These are phyloP conservation scores for Montipora capricornis DNA, from an alignment of 64 coral and sea anemone genomes.

Conservation along the genomic window DNA sequence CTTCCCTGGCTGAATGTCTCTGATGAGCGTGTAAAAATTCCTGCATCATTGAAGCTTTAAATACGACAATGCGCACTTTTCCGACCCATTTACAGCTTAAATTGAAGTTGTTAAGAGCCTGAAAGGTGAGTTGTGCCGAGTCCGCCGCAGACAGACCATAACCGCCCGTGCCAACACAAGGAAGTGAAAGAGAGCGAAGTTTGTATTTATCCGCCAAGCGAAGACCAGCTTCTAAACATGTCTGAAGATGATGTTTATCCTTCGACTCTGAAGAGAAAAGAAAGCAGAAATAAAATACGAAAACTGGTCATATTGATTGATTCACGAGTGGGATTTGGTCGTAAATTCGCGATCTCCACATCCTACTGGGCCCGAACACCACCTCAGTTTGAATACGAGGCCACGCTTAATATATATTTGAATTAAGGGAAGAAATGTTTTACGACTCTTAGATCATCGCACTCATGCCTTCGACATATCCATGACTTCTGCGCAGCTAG, in stretches of 20 bases:
- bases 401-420: no score
- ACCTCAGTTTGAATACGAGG: no score
- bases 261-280: background rate
- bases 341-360: no score
- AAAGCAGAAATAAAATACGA: background rate
- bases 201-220: constrained; percentile 28
- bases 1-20: background rate
- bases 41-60: constrained; percentile 51
- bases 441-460: no score
- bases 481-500: no score
- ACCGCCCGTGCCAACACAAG: constrained; percentile 37
- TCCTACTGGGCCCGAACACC: no score
- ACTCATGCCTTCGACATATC: no score
- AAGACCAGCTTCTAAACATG: constrained; percentile 65
- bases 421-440: no score
- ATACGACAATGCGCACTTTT: constrained; percentile 61
- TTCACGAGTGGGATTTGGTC: no score
- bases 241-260: constrained; percentile 14
- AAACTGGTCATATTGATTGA: no score
- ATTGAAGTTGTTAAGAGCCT: constrained; percentile 49
- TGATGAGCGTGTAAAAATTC: constrained; percentile 62
- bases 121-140: constrained; percentile 66
- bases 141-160: constrained; percentile 30
- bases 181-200: constrained; percentile 57
- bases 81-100: constrained; percentile 8